Conservation (phyloP, 2,888 invertebrate genomes). For the Drosophila nr. perissopoda region DNA sequence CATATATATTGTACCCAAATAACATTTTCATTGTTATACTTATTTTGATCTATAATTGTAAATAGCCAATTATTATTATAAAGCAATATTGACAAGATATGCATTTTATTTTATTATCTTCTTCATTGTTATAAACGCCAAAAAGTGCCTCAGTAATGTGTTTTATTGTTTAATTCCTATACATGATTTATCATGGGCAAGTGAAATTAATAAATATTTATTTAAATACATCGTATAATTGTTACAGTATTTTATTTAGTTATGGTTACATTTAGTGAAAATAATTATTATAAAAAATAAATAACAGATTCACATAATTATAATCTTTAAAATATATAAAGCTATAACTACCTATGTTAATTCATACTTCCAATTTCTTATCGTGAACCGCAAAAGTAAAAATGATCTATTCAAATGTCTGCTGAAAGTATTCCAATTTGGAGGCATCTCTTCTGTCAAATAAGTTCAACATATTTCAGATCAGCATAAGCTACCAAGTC, state of each 20-base stretch:
- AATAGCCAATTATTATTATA: slow-evolving; percentile 44
- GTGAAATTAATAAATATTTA: slow-evolving; percentile 37
- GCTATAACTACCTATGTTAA: neutral
- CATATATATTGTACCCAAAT: slow-evolving; percentile 31
- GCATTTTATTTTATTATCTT: slow-evolving; percentile 50
- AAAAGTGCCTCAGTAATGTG: slow-evolving; percentile 84
- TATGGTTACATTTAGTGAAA: slow-evolving; percentile 62
- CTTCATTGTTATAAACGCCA: slow-evolving; percentile 78
- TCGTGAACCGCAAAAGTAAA: neutral
- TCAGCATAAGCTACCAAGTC: neutral
- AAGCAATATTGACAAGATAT: slow-evolving; percentile 53
- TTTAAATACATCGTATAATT: slow-evolving; percentile 41
- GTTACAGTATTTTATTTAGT: slow-evolving; percentile 53
- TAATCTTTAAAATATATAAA: slow-evolving; percentile 55
- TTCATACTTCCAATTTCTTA: neutral
- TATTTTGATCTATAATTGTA: slow-evolving; percentile 45
- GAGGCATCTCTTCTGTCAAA: neutral
- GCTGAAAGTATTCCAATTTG: neutral
- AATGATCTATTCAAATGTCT: neutral
- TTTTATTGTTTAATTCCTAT: slow-evolving; percentile 61
- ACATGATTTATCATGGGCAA: slow-evolving; percentile 50
- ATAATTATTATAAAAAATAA: slow-evolving; percentile 34
- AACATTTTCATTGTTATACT: slow-evolving; percentile 31
- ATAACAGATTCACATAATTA: slow-evolving; percentile 28
- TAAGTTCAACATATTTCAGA: neutral